phyloP scores from a whole-genome alignment of 37 sponge, comb jelly and placozoan species.

The Aphrocallistes beatrix region DNA sequence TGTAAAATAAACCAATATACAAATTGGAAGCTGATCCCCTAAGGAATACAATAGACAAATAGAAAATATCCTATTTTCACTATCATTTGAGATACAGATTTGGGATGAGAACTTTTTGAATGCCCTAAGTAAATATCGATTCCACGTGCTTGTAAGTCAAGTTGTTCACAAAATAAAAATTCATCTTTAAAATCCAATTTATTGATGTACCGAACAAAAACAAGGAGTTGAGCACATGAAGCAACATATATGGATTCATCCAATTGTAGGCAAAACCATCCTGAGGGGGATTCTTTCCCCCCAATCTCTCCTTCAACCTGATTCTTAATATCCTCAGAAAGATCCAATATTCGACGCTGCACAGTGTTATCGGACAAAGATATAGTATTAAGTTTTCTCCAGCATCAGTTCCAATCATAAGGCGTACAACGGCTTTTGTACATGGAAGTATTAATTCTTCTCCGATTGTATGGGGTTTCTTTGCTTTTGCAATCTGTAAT shows the following conservation, averaged over 20 bases:
- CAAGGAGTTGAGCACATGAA: conserved; percentile 11
- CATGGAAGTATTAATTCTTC: conserved; percentile 13
- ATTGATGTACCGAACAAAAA: conserved; percentile 11
- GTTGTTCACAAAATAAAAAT: neutral
- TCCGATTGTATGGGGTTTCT: conserved; percentile 11
- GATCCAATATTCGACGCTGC: neutral
- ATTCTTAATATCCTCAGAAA: conserved; percentile 12
- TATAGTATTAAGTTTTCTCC: conserved; percentile 14
- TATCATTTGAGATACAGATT: too few species aligned
- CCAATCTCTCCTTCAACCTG: conserved; percentile 8
- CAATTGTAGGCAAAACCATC: conserved; percentile 19
- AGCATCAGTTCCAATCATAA: conserved; percentile 10
- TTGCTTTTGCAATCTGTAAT: conserved; percentile 14
- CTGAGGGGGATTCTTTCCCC: conserved; percentile 19
- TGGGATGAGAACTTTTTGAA: too few species aligned
- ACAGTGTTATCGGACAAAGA: conserved; percentile 13
- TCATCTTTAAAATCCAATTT: conserved; percentile 1
- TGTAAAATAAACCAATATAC: too few species aligned
- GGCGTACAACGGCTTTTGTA: conserved; percentile 9
- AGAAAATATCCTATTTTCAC: too few species aligned
- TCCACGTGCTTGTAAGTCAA: conserved; percentile 5
- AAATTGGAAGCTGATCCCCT: too few species aligned
- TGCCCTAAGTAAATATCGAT: conserved; percentile 9
- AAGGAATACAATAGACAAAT: too few species aligned
- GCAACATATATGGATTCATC: conserved; percentile 13